A percentile compares a stretch with the other conserved stretches of the same genome.
Evolutionary conservation across 2,888 invertebrate genomes (phyloP).

Genomic region (Hydrotaea cyrtoneurina): DNA sequence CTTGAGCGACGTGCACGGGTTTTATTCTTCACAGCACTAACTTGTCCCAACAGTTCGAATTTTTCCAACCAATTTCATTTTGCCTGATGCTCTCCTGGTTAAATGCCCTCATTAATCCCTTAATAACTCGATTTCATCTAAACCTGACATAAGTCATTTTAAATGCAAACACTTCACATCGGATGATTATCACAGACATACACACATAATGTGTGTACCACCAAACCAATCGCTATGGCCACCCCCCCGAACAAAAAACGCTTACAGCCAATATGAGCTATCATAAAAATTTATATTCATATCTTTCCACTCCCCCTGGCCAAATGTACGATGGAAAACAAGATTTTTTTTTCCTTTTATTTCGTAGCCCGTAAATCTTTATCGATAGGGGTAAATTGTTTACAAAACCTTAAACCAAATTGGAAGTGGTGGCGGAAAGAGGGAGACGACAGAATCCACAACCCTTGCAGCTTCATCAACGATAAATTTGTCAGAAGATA

Average conservation of each 20-base stretch:
- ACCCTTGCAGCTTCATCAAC: background rate
- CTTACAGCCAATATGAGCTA: slow-evolving; percentile 11
- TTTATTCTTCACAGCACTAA: no score
- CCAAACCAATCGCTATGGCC: slow-evolving; percentile 1
- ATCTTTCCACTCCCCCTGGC: background rate
- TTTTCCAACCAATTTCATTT: no score
- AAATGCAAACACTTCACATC: no score
- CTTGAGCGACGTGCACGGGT: no score
- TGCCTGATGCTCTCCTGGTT: no score
- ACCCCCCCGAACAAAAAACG: background rate
- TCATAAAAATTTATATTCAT: slow-evolving; percentile 27
- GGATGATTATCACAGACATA: no score
- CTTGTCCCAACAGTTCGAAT: no score
- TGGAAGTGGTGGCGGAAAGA: background rate
- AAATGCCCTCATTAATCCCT: no score
- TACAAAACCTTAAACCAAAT: slow-evolving; percentile 6
- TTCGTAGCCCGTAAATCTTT: background rate
- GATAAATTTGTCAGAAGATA: background rate
- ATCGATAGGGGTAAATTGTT: slow-evolving; percentile 12
- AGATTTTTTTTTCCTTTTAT: background rate
- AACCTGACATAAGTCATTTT: no score
- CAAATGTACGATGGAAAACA: background rate
- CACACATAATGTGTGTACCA: background rate
- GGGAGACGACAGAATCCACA: background rate
- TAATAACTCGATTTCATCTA: no score